A percentile compares a stretch with the other conserved stretches of the same genome.
phyloP scores from a whole-genome alignment of 2,888 invertebrate genomes.

The Glaucopsyche alexis region DNA sequence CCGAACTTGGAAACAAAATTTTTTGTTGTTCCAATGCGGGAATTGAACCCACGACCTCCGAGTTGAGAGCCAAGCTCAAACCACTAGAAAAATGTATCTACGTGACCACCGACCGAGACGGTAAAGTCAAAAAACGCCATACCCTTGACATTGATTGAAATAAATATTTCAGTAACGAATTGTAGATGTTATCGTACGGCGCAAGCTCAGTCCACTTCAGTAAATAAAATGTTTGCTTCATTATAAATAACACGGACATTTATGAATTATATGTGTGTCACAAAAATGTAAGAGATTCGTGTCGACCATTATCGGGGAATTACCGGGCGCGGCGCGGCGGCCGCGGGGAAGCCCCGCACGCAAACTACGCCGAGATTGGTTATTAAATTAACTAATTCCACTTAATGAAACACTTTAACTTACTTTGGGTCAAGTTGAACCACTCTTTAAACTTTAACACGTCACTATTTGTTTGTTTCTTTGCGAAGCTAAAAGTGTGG shows the following conservation, averaged over 20 bases:
- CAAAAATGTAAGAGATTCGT: conserved; percentile 10
- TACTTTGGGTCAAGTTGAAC: conserved; percentile 8
- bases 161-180: conserved; percentile 1
- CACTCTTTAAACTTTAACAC: not conserved
- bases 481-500: no score
- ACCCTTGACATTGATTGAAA: conserved; percentile 6
- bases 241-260: conserved; percentile 8
- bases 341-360: not conserved
- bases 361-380: conserved; percentile 12
- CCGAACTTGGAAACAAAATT: no score
- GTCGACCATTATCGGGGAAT: conserved; percentile 8
- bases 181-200: not conserved
- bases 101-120: not conserved
- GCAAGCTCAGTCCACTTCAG: conserved; percentile 11
- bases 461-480: not conserved
- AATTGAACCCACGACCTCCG: no score
- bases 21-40: no score
- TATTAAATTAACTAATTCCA: conserved; percentile 16
- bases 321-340: not conserved
- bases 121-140: not conserved
- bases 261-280: conserved; percentile 1
- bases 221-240: not conserved
- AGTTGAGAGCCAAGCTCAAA: no score
- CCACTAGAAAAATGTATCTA: not conserved
- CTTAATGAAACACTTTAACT: conserved; percentile 14